These are phyloP conservation scores for Globodera rostochiensis DNA, from an alignment of 1,140 invertebrate species.

Conservation along the genomic window DNA sequence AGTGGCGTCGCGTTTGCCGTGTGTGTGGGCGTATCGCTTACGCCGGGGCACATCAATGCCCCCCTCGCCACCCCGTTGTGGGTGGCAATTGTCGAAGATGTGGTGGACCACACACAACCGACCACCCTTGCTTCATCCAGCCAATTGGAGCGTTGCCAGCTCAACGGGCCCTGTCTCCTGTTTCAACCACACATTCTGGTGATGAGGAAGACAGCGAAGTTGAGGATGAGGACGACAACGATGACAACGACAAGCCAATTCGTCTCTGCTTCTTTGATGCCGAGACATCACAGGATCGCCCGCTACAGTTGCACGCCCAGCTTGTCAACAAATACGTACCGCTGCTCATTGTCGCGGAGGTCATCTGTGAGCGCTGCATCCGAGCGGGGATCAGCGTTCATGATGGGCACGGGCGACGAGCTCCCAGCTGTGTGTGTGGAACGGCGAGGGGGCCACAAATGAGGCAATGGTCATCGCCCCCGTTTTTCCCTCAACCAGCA, in stretches of 20 bases:
- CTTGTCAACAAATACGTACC: too few relatives aligned
- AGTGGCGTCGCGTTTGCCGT: constrained; percentile 1
- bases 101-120: background rate
- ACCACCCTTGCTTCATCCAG: constrained; percentile 18
- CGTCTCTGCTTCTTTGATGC: too few relatives aligned
- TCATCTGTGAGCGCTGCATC: constrained; percentile 19
- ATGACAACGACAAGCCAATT: background rate
- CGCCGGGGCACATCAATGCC: background rate
- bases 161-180: background rate
- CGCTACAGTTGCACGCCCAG: too few relatives aligned
- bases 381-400: background rate
- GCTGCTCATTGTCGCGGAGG: constrained; percentile 2
- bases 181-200: too few relatives aligned
- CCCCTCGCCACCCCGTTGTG: background rate
- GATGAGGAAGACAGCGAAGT: background rate
- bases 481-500: background rate
- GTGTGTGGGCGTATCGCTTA: background rate
- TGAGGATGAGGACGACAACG: background rate
- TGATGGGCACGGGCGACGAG: background rate
- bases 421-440: constrained; percentile 9
- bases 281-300: too few relatives aligned
- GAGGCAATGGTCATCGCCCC: constrained; percentile 1
- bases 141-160: background rate
- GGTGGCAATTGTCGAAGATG: background rate
- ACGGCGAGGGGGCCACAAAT: background rate